phyloP scores from a whole-genome alignment of 37 sponge, comb jelly and placozoan genomes.

The Halichondria panicea region DNA sequence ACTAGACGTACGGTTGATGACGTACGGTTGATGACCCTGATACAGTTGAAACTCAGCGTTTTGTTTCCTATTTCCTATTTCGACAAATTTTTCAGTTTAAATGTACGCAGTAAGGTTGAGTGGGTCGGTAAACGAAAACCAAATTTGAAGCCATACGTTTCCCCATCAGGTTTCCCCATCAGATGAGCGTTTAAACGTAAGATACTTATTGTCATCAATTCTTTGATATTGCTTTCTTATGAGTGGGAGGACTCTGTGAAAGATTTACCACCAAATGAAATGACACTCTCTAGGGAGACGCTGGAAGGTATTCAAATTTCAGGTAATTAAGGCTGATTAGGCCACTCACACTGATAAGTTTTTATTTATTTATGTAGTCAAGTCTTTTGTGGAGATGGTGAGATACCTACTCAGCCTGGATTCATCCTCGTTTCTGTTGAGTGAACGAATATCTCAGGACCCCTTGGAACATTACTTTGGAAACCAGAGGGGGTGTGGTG shows the following conservation, averaged over 20 bases:
- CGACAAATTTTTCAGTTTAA: conserved; percentile 13
- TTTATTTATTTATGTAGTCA: conserved; percentile 3
- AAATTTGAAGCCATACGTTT: conserved; percentile 21
- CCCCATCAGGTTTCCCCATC: too few relatives aligned
- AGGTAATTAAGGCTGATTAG: too few relatives aligned
- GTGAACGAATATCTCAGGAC: too few relatives aligned
- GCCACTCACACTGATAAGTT: too few relatives aligned
- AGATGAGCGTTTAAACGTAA: conserved; percentile 9
- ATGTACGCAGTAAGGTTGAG: conserved; percentile 10
- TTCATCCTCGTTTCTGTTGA: too few relatives aligned
- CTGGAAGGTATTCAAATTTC: conserved; percentile 32
- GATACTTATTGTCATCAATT: too few relatives aligned
- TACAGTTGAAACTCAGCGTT: conserved; percentile 12
- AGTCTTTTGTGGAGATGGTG: conserved; percentile 28
- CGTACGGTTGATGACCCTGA: background rate
- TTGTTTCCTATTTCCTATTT: conserved; percentile 8
- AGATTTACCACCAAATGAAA: conserved; percentile 4
- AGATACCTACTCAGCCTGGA: background rate
- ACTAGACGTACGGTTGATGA: too few relatives aligned
- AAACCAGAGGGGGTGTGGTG: conserved; percentile 22
- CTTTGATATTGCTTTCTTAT: too few relatives aligned
- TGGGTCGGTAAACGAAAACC: conserved; percentile 7
- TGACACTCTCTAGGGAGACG: conserved; percentile 33
- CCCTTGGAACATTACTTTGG: conserved; percentile 26
- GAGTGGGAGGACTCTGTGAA: conserved; percentile 43